These are phyloP conservation scores for Uropetala carovei DNA, from an alignment of 2,888 invertebrate species.

Conservation along the genomic window DNA sequence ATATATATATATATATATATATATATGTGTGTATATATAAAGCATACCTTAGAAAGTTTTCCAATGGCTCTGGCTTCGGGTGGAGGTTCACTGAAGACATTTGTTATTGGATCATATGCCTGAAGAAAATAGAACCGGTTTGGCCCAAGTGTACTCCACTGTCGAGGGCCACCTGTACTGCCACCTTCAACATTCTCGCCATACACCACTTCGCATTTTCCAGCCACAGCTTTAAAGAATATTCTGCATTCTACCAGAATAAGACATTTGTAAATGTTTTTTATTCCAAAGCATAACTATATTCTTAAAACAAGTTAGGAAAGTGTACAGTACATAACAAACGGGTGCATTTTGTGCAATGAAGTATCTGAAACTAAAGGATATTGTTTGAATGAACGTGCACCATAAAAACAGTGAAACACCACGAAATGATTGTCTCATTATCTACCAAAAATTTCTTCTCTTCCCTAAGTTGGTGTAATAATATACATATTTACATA, in stretches of 20 bases:
- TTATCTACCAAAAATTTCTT: too few relatives aligned
- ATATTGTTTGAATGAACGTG: too few relatives aligned
- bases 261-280: not conserved
- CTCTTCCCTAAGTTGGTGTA: too few relatives aligned
- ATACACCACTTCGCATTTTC: conserved; percentile 83
- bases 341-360: too few relatives aligned
- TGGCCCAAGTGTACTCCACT: conserved; percentile 82
- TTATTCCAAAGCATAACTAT: not conserved
- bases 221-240: conserved; percentile 80
- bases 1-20: too few relatives aligned
- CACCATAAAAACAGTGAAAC: too few relatives aligned
- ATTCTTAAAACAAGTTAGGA: conserved; percentile 1
- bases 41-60: conserved; percentile 76
- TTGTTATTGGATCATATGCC: conserved; percentile 79
- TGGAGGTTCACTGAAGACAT: conserved; percentile 81
- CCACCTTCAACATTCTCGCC: conserved; percentile 78
- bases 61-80: conserved; percentile 79
- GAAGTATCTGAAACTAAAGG: too few relatives aligned
- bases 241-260: conserved; percentile 76
- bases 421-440: too few relatives aligned
- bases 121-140: conserved; percentile 85
- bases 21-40: not conserved
- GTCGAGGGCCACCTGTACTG: conserved; percentile 73
- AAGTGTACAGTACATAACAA: too few relatives aligned
- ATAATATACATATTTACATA: too few relatives aligned